These are phyloP conservation scores for Cetonia aurata DNA, from an alignment of 2,888 invertebrate genomes.

Conservation along the genomic window DNA sequence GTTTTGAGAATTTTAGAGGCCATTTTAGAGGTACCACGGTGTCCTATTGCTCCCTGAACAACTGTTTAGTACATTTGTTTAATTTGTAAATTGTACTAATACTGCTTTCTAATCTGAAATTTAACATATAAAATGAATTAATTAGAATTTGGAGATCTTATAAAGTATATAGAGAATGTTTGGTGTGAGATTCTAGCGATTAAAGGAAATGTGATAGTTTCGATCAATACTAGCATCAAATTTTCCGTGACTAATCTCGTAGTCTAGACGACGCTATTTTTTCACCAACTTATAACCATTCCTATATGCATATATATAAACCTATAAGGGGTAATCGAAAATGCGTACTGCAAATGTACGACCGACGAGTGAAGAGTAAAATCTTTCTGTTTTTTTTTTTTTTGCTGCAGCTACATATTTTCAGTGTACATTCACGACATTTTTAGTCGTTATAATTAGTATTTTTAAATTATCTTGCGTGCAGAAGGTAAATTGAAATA, in stretches of 20 bases:
- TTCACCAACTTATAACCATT: too few relatives aligned
- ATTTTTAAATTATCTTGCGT: slow-evolving; percentile 56
- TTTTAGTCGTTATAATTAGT: slow-evolving; percentile 35
- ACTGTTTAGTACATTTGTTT: too few relatives aligned
- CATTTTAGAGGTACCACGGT: too few relatives aligned
- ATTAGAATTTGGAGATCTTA: too few relatives aligned
- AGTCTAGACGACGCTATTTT: slow-evolving; percentile 37
- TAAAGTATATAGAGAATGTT: not conserved
- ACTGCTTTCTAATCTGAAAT: too few relatives aligned
- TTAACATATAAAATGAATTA: too few relatives aligned
- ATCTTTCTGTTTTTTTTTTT: slow-evolving; percentile 1
- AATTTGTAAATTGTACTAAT: too few relatives aligned
- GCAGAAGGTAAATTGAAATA: slow-evolving; percentile 61
- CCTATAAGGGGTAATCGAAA: slow-evolving; percentile 2
- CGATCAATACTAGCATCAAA: slow-evolving; percentile 29
- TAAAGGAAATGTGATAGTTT: slow-evolving; percentile 24
- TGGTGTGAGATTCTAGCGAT: slow-evolving; percentile 5
- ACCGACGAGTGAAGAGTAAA: not conserved
- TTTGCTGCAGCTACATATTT: slow-evolving; percentile 18
- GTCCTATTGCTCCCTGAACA: too few relatives aligned
- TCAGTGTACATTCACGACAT: slow-evolving; percentile 39
- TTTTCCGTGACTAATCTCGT: slow-evolving; percentile 33
- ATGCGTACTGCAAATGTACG: not conserved
- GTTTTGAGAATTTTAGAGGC: too few relatives aligned
- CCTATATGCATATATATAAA: not conserved